Percentiles rank a stretch among this genome's conserved stretches.
Evolutionary conservation across 64 coral and sea anemone genomes (phyloP).

Genomic region (Exaiptasia diaphana): DNA sequence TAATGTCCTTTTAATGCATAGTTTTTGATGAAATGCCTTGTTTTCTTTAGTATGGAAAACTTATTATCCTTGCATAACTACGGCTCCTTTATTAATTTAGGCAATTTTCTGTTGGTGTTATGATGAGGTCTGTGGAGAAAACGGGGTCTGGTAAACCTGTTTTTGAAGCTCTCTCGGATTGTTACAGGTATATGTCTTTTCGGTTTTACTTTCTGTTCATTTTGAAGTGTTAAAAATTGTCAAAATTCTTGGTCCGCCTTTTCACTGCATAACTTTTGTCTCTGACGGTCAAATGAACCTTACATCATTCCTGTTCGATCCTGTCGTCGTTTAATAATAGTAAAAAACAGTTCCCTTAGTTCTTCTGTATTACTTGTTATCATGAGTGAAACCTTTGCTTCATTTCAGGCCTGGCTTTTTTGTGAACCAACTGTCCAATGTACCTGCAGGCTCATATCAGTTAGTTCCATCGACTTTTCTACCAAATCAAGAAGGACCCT

Average conservation of each 20-base stretch:
- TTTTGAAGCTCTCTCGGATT: slow-evolving; percentile 70
- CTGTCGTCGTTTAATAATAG: too few species aligned
- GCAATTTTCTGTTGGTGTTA: slow-evolving; percentile 82
- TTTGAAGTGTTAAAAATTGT: too few species aligned
- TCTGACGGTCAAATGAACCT: too few species aligned
- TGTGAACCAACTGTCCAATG: slow-evolving; percentile 76
- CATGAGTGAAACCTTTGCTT: too few species aligned
- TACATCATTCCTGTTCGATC: too few species aligned
- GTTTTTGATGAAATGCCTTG: neutral
- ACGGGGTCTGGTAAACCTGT: slow-evolving; percentile 53
- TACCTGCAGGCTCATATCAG: slow-evolving; percentile 89
- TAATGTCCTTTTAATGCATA: too few species aligned
- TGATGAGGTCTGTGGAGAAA: slow-evolving; percentile 61
- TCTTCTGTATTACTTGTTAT: too few species aligned
- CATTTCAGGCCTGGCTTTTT: slow-evolving; percentile 97
- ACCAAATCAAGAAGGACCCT: slow-evolving; percentile 81
- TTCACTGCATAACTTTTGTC: too few species aligned
- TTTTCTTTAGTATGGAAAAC: too few species aligned
- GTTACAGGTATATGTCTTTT: slow-evolving; percentile 73
- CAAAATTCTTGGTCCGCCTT: too few species aligned
- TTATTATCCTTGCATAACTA: neutral
- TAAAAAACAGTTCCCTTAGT: too few species aligned
- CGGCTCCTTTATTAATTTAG: slow-evolving; percentile 6
- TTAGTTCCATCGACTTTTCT: slow-evolving; percentile 90
- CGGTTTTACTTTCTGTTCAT: too few species aligned